A percentile compares a stretch with the other conserved stretches of the same genome.
These are phyloP conservation scores for Temnothorax longispinosus DNA, from an alignment of 1,140 invertebrate genomes.

Conservation along the genomic window DNA sequence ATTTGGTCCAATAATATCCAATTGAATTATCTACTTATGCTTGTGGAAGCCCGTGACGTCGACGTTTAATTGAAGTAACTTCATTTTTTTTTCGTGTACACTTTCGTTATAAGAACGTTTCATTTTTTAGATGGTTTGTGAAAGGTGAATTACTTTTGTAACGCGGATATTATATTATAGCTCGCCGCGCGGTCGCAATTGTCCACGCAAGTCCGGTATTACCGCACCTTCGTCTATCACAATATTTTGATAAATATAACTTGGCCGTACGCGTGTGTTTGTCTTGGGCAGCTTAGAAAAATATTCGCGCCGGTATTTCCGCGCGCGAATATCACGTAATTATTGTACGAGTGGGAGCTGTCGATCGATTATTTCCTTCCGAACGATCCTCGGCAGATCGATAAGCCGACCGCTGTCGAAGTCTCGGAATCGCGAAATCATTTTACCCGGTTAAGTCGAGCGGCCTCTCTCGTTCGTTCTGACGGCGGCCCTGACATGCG, in stretches of 20 bases:
- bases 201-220: not conserved
- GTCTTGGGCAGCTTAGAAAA: constrained; percentile 81
- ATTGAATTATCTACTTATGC: too few relatives aligned
- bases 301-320: constrained; percentile 76
- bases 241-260: constrained; percentile 86
- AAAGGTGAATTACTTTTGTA: not conserved
- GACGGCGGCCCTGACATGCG: constrained; percentile 68
- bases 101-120: too few relatives aligned
- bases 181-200: not conserved
- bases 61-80: too few relatives aligned
- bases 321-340: constrained; percentile 24
- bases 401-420: constrained; percentile 14
- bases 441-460: constrained; percentile 76
- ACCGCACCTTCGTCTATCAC: constrained; percentile 74
- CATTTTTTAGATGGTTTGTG: not conserved
- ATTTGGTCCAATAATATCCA: too few relatives aligned
- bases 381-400: not conserved
- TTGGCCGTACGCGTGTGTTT: constrained; percentile 83
- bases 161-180: not conserved
- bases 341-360: constrained; percentile 1
- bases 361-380: constrained; percentile 21
- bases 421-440: constrained; percentile 70
- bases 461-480: constrained; percentile 59
- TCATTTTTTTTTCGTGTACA: too few relatives aligned
- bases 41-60: too few relatives aligned